A percentile compares a stretch with the other conserved stretches of the same genome.
These are phyloP conservation scores for Pollenia griseotomentosa DNA, from an alignment of 2,888 invertebrate genomes.

Conservation along the genomic window DNA sequence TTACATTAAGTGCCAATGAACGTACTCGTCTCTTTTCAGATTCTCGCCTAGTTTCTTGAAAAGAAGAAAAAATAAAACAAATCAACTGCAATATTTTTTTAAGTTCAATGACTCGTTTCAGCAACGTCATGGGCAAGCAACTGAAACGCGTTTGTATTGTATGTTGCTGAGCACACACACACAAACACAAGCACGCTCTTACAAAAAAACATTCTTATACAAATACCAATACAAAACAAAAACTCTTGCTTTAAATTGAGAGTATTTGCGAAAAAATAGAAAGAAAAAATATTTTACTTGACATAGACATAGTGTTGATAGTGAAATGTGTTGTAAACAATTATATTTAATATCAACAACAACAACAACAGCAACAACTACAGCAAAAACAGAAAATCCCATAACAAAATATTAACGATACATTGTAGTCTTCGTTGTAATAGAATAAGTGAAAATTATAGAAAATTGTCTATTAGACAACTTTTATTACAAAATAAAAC, in stretches of 20 bases:
- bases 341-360: constrained; percentile 68
- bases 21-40: constrained; percentile 67
- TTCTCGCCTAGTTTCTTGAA: constrained; percentile 73
- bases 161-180: constrained; percentile 22
- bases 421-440: constrained; percentile 35
- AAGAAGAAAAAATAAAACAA: constrained; percentile 44
- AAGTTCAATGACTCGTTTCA: constrained; percentile 81
- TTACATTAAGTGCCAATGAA: constrained; percentile 71
- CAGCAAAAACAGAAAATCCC: constrained; percentile 47
- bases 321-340: constrained; percentile 74
- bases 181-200: constrained; percentile 1
- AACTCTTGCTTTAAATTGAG: constrained; percentile 13
- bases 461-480: constrained; percentile 44
- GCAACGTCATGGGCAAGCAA: constrained; percentile 81
- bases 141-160: constrained; percentile 67
- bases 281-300: constrained; percentile 60
- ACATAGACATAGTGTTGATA: constrained; percentile 73
- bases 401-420: constrained; percentile 41
- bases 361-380: constrained; percentile 47
- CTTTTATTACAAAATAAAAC: background rate
- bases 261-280: constrained; percentile 45
- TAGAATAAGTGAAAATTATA: constrained; percentile 65
- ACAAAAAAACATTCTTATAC: constrained; percentile 30
- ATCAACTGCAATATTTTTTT: constrained; percentile 68
- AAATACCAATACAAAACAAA: constrained; percentile 38